These are phyloP conservation scores for Capromys pilorides DNA, from an alignment of 2,797 vertebrate species.

Conservation along the genomic window DNA sequence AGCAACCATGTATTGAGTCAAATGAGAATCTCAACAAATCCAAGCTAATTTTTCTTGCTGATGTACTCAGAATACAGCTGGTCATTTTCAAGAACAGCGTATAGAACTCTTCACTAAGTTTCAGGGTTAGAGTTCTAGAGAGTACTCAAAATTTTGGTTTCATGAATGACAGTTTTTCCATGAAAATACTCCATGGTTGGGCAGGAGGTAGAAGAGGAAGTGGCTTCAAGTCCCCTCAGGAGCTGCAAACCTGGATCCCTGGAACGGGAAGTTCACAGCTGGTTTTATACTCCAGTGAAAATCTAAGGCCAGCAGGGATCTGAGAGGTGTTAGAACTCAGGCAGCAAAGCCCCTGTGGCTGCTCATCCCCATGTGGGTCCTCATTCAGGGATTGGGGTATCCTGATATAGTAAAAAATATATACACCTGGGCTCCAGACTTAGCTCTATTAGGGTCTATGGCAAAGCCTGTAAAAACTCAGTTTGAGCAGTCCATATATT, in stretches of 20 bases:
- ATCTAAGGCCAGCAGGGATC: neutral
- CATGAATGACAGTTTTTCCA: neutral
- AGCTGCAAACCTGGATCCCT: neutral
- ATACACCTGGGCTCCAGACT: neutral
- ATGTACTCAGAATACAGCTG: conserved; percentile 10
- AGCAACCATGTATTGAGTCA: neutral
- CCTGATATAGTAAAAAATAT: neutral
- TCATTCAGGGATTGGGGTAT: neutral
- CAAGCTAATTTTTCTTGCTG: neutral
- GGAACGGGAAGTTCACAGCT: neutral
- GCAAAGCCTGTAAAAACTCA: neutral
- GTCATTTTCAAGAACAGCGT: neutral
- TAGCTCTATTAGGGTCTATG: neutral
- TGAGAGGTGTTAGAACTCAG: neutral
- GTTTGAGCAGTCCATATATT: neutral
- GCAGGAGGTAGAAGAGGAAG: neutral
- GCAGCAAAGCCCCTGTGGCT: neutral
- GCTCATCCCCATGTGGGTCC: neutral
- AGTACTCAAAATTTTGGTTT: neutral
- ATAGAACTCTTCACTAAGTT: neutral
- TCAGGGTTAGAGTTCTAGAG: neutral
- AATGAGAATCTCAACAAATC: neutral
- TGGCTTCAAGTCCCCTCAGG: neutral
- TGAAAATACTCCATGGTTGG: neutral
- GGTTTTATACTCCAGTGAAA: neutral